These are phyloP conservation scores for Coelopa pilipes DNA, from an alignment of 2,888 invertebrate genomes.

Conservation along the genomic window DNA sequence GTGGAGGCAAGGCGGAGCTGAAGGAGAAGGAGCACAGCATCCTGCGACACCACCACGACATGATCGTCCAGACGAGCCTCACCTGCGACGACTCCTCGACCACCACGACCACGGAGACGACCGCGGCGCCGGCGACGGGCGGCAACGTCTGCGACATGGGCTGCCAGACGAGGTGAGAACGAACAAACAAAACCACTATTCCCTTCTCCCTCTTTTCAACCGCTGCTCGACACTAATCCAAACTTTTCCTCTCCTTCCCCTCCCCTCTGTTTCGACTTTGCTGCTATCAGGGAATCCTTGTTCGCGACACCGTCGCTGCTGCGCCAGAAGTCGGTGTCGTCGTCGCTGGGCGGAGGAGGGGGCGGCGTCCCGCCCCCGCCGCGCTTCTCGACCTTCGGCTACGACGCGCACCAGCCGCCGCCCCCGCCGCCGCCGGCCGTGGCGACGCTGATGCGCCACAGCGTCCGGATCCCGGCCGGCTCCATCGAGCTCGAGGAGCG, in stretches of 20 bases:
- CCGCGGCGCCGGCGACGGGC: conserved; percentile 43
- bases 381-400: conserved; percentile 66
- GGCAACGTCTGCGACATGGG: conserved; percentile 77
- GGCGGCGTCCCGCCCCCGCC: conserved; percentile 53
- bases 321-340: conserved; percentile 63
- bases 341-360: conserved; percentile 53
- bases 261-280: conserved; percentile 31
- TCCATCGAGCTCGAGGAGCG: conserved; percentile 63
- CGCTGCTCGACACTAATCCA: too few species aligned
- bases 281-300: conserved; percentile 60
- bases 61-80: conserved; percentile 62
- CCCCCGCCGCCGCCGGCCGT: conserved; percentile 48
- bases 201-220: too few species aligned
- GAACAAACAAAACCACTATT: too few species aligned
- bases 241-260: neutral
- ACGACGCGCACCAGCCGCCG: conserved; percentile 52
- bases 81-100: conserved; percentile 49
- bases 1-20: conserved; percentile 59
- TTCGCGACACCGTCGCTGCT: conserved; percentile 58
- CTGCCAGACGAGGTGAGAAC: conserved; percentile 85
- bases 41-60: conserved; percentile 62
- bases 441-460: conserved; percentile 55
- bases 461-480: conserved; percentile 51
- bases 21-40: conserved; percentile 65
- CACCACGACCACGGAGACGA: conserved; percentile 44